Evolutionary conservation across 2,888 invertebrate genomes (phyloP).

Genomic region (Micoletzkya japonica): DNA sequence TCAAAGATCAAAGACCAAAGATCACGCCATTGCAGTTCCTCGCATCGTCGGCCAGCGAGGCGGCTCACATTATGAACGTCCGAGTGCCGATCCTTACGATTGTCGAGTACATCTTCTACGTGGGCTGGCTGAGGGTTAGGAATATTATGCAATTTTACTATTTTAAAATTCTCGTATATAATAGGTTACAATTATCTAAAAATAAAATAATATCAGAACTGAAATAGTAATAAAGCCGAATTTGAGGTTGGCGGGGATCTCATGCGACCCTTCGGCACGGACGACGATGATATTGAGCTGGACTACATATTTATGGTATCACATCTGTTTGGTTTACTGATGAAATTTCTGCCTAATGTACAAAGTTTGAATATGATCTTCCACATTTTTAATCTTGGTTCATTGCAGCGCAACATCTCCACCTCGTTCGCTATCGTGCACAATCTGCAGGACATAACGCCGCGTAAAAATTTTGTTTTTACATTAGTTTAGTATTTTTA

Average conservation of each 20-base stretch:
- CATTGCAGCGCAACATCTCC: constrained; percentile 38
- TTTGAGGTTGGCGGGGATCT: constrained; percentile 32
- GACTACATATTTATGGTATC: constrained; percentile 42
- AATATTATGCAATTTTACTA: no score
- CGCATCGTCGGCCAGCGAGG: neutral
- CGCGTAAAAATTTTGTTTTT: constrained; percentile 32
- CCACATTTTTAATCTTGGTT: neutral
- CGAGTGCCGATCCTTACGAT: constrained; percentile 44
- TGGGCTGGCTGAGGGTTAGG: constrained; percentile 37
- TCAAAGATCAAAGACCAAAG: no score
- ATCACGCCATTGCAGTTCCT: no score
- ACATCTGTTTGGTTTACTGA: neutral
- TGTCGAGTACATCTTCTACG: constrained; percentile 52
- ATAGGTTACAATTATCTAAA: no score
- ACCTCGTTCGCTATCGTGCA: constrained; percentile 47
- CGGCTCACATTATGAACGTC: constrained; percentile 28
- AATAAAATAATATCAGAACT: no score
- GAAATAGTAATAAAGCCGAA: no score
- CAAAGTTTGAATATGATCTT: neutral
- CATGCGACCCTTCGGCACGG: constrained; percentile 51
- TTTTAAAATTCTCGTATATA: no score
- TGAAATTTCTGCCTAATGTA: neutral
- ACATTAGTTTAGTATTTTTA: neutral
- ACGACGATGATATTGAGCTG: constrained; percentile 50
- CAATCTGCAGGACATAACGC: constrained; percentile 34